Base-by-base conservation (phyloP, 2,797 vertebrate genomes). In the Capromys pilorides region DNA sequence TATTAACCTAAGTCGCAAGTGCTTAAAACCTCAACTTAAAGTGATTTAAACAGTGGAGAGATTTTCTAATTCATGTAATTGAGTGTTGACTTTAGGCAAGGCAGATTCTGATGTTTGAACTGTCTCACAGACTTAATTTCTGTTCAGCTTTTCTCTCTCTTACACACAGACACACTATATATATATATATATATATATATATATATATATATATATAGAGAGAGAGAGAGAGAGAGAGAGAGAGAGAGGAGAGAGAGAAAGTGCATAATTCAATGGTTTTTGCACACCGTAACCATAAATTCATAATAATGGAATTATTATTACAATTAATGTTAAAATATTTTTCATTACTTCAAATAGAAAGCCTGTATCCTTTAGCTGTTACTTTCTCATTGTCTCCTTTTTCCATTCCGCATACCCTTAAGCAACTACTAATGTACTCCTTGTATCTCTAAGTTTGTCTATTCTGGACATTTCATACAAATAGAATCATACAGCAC, bases 21-120 rank as follows among this genome's bases (percentile, higher is more conserved):
- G 16, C 90, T 69, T 22, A 49, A 75, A 93, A 91, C 66, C 18
- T 81, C 84, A 90, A 80, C 13, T 83, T 28, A 54, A 73, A 90
- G 1, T 57, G 33, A 71, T 36, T 81, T 75, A 59, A 88, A 77
- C 28, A 90, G 41, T 39, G 8, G 3, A 59, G 67, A 86, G 7
- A 41, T 82, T 39, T 49, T 51, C 71, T 79, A 54, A 39, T 67
- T 84, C 45, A 26, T 12, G 22, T 59, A 49, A 18, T n/a, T 39
- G 61, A 59, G 3, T 54, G 18, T 41, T n/a, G 59, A 39, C 28
- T 54, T 49, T 24, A 87, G n/a, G 36, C 12, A 81, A 81, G 62
- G 10, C 6, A 51, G 36, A 13, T 83, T 78, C 54, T 18, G 45
- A 2, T 51, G 31, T 41, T 57, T 77, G 39, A 75, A 75, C 21